Evolutionary conservation across 2,888 invertebrate genomes (phyloP).

Genomic region (Theretra japonica): DNA sequence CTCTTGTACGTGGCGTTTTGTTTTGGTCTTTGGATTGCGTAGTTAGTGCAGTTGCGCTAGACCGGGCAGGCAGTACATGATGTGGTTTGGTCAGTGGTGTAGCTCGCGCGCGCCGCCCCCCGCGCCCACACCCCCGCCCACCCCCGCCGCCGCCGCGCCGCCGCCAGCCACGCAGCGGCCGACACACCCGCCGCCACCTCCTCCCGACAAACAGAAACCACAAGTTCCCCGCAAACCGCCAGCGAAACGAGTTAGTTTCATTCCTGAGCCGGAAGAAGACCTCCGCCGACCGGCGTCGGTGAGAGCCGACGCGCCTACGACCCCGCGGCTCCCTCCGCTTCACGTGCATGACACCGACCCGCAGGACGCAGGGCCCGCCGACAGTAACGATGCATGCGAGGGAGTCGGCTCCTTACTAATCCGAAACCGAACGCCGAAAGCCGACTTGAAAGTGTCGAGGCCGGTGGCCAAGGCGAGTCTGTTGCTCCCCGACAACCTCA

Average conservation of each 20-base stretch:
- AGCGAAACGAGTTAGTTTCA: constrained; percentile 83
- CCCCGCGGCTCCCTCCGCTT: constrained; percentile 59
- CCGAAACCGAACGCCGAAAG: constrained; percentile 62
- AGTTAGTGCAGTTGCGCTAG: constrained; percentile 54
- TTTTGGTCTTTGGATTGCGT: constrained; percentile 56
- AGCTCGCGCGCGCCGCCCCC: constrained; percentile 70
- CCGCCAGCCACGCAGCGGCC: constrained; percentile 55
- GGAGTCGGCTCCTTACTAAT: constrained; percentile 76
- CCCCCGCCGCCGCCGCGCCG: constrained; percentile 58
- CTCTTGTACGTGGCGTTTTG: constrained; percentile 52
- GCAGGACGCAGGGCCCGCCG: constrained; percentile 50
- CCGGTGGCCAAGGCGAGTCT: constrained; percentile 63
- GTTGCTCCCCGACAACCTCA: constrained; percentile 74
- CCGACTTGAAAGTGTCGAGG: constrained; percentile 63
- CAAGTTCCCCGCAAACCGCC: constrained; percentile 80
- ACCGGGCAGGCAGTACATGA: constrained; percentile 66
- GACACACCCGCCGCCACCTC: constrained; percentile 62
- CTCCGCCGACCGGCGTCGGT: constrained; percentile 52
- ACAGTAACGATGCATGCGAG: constrained; percentile 81
- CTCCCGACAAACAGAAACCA: constrained; percentile 72
- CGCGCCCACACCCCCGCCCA: constrained; percentile 64
- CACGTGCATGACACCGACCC: constrained; percentile 63
- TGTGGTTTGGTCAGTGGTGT: constrained; percentile 82
- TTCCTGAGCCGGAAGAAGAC: constrained; percentile 63
- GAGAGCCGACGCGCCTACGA: constrained; percentile 58